Conservation (phyloP, 2,113 vertebrate species). For the Clarias macrocephalus region DNA sequence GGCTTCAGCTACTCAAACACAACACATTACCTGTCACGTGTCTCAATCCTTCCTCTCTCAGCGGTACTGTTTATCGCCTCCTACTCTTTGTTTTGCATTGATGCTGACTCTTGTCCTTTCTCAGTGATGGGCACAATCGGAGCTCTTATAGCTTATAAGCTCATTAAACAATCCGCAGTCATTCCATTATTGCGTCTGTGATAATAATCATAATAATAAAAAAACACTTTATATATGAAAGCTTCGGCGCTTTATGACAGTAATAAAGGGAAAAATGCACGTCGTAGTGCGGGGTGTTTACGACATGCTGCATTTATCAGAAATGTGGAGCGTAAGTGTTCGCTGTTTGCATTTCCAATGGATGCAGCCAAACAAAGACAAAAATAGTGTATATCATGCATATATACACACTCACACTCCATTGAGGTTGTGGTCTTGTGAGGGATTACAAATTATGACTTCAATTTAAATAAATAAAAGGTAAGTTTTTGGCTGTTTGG, state of each 20-base stretch:
- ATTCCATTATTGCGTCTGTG: neutral
- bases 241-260: neutral
- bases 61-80: neutral
- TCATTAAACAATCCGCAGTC: neutral
- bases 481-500: neutral
- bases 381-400: neutral
- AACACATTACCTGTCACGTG: neutral
- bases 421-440: neutral
- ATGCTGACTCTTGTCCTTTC: neutral
- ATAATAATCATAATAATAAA: neutral
- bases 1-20: constrained; percentile 1
- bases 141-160: neutral
- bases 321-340: neutral
- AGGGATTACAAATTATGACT: neutral
- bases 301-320: neutral
- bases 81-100: neutral
- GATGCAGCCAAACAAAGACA: neutral
- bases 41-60: neutral
- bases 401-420: neutral
- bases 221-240: neutral
- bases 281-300: neutral
- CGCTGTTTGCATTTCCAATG: neutral
- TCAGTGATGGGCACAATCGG: neutral
- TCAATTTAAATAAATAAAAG: neutral
- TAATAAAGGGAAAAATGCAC: neutral